Conservation (phyloP, 2,888 invertebrate species). For the Nemotelus nigrinus region DNA sequence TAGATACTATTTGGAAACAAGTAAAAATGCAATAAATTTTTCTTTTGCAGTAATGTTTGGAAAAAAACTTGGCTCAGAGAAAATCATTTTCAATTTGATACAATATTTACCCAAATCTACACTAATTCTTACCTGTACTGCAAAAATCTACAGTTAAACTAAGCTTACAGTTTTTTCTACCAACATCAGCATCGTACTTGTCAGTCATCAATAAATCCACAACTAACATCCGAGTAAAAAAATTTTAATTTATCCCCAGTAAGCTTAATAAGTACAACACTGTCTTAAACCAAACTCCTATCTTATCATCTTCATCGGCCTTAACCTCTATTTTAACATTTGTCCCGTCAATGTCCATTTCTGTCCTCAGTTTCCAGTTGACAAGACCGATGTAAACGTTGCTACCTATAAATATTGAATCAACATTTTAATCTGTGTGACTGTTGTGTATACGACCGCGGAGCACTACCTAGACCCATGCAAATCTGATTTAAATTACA, state of each 20-base stretch:
- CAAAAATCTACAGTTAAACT: background rate
- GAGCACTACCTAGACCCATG: background rate
- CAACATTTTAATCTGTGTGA: constrained; percentile 32
- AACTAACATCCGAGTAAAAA: background rate
- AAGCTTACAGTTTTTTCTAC: background rate
- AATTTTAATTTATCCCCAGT: constrained; percentile 23
- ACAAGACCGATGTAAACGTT: background rate
- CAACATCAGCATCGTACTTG: constrained; percentile 3
- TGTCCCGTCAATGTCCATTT: too few relatives aligned
- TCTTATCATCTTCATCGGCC: background rate
- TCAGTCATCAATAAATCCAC: constrained; percentile 19
- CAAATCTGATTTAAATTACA: constrained; percentile 32
- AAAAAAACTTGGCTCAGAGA: too few relatives aligned
- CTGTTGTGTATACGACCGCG: constrained; percentile 4
- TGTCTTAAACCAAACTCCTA: background rate
- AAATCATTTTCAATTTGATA: too few relatives aligned
- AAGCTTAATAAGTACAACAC: constrained; percentile 5
- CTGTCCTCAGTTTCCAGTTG: too few relatives aligned
- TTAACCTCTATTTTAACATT: background rate
- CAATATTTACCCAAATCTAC: too few relatives aligned
- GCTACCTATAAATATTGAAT: constrained; percentile 33
- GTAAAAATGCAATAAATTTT: too few relatives aligned
- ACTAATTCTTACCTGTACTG: too few relatives aligned
- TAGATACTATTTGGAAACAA: too few relatives aligned
- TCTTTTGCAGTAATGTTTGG: too few relatives aligned